These are phyloP conservation scores for Hypselothyrea guttata DNA, from an alignment of 2,888 invertebrate genomes.

Conservation along the genomic window DNA sequence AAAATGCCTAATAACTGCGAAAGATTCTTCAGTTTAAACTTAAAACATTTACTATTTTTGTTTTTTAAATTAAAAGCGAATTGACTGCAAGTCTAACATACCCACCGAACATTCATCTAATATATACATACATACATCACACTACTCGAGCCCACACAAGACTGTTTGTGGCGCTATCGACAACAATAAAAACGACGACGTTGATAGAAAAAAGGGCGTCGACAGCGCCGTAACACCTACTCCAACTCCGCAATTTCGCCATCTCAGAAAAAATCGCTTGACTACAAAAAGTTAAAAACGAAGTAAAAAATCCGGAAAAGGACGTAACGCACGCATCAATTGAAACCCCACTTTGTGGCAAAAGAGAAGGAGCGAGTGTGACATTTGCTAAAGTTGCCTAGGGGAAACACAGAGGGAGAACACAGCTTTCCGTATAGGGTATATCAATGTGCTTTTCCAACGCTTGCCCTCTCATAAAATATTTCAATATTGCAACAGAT, in stretches of 20 bases:
- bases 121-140: conserved; percentile 2
- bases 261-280: background rate
- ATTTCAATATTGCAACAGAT: conserved; percentile 72
- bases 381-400: conserved; percentile 11
- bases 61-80: too few species aligned
- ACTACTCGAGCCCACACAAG: background rate
- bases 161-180: conserved; percentile 28
- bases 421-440: background rate
- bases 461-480: conserved; percentile 60
- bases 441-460: conserved; percentile 28
- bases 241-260: background rate
- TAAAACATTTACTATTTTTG: too few species aligned
- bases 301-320: conserved; percentile 53
- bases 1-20: too few species aligned
- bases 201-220: conserved; percentile 15
- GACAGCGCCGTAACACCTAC: conserved; percentile 15
- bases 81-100: too few species aligned
- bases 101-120: background rate
- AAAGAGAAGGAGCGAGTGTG: conserved; percentile 11
- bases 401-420: background rate
- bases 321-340: conserved; percentile 60
- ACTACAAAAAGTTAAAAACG: background rate
- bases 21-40: too few species aligned
- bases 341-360: conserved; percentile 36
- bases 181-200: conserved; percentile 29